Evolutionary conservation across 2,113 vertebrate species (phyloP), one percentile per base, ranked within the genome.

Genomic region (Thalassoma bifasciatum): DNA sequence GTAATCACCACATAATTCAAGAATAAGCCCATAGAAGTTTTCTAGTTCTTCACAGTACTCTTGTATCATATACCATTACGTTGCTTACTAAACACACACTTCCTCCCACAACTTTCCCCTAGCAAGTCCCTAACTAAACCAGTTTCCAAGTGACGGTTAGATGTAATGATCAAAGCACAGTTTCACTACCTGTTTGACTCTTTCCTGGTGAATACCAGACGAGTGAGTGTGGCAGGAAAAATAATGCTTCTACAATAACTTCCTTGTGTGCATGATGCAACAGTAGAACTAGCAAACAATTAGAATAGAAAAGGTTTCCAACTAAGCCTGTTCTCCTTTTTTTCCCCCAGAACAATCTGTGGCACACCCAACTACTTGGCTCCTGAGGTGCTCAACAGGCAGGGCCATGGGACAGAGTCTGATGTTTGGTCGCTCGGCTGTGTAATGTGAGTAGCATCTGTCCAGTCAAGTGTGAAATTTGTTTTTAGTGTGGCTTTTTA

Each of bases 341-440:
- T 64, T 9, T 49, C 21, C 17, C 56, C 17, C 44, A 99, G 98
- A 90, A 99, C 98, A n/a, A 98, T 99, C 89, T 99, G 98, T 88
- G 98, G 98, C 30, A 99, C 98, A 53, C 98, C 98, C n/a, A 99
- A 99, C 90, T 99, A 99, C 70, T 92, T 99, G 93, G 98, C 98
- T 16, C 98, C 98, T 4, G 98, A 99, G 92, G 98, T 99, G 77
- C 91, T 99, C n/a, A 95, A 98, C 93, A 93, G 97, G 66, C 98
- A 98, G 68, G 98, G 98, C 24, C 98, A 99, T 0, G 96, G 98
- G 30, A 96, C 97, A 0, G 98, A 98, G 85, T 98, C 98, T 0
- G 98, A 99, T 0, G 94, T 99, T 62, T 99, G 98, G 98, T 99
- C 98, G 2, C 93, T 99, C 53, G 98, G 98, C 67, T 99, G 98